Evolutionary conservation across 2,888 invertebrate species (phyloP).

Genomic region (Xestia c-nigrum): DNA sequence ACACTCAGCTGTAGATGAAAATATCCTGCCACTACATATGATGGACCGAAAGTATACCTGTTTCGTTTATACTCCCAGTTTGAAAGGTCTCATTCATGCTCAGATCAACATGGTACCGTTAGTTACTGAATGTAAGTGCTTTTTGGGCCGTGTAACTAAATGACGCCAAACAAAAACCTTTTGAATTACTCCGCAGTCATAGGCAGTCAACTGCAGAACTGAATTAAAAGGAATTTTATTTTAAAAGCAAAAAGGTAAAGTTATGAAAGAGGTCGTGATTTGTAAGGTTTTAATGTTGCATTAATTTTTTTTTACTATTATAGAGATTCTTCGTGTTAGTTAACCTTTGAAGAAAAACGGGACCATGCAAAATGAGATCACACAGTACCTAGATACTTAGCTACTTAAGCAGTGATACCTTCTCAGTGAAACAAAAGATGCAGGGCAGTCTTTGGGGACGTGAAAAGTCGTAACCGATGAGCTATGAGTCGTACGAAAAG

Average conservation of each 20-base stretch:
- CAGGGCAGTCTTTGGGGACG: too few species aligned
- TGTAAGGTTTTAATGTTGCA: conserved; percentile 24
- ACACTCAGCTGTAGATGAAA: too few species aligned
- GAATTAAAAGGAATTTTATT: conserved; percentile 48
- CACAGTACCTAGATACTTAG: background rate
- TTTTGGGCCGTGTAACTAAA: conserved; percentile 43
- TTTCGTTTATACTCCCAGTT: background rate
- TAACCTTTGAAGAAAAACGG: background rate
- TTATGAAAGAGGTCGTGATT: conserved; percentile 23
- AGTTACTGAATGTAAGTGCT: conserved; percentile 32
- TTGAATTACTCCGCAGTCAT: conserved; percentile 51
- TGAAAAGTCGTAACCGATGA: too few species aligned
- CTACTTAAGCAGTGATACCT: background rate
- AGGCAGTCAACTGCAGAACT: conserved; percentile 45
- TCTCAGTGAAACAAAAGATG: background rate
- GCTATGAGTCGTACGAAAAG: too few species aligned
- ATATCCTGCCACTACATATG: too few species aligned
- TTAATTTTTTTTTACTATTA: background rate
- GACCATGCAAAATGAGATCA: background rate
- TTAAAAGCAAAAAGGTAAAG: conserved; percentile 23
- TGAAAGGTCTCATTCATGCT: background rate
- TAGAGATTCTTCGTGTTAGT: background rate
- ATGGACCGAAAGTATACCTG: background rate
- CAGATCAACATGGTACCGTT: conserved; percentile 6
- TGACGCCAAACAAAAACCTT: conserved; percentile 55